A percentile compares a stretch with the other conserved stretches of the same genome.
These are phyloP conservation scores for Orientallactaga sibirica DNA, from an alignment of 2,797 vertebrate genomes.

Conservation along the genomic window DNA sequence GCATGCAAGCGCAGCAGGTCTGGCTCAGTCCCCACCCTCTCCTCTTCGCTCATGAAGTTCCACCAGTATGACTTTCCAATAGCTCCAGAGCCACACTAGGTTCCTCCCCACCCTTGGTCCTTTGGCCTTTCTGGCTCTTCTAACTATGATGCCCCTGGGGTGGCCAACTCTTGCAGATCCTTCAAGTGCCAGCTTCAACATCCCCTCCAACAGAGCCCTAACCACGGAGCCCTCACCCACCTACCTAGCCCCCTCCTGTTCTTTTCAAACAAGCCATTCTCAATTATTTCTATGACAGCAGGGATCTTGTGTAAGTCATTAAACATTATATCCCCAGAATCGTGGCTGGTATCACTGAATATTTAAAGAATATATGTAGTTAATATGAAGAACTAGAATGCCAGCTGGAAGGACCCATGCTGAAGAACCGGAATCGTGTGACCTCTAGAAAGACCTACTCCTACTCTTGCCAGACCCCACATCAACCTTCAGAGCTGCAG, in stretches of 20 bases:
- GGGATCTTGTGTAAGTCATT: conserved; percentile 1
- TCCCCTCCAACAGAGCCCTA: neutral
- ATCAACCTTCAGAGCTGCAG: neutral
- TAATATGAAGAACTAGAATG: conserved; percentile 26
- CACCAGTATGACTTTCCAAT: neutral
- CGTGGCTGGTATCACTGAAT: neutral
- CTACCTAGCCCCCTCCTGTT: neutral
- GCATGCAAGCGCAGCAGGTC: neutral
- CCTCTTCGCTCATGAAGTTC: conserved; percentile 3
- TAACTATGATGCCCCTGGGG: neutral
- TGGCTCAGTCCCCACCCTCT: neutral
- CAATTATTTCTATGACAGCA: conserved; percentile 34
- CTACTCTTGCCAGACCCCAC: no score
- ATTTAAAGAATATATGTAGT: neutral
- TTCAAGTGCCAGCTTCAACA: neutral
- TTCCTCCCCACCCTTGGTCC: neutral
- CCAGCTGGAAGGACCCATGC: neutral
- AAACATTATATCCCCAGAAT: neutral
- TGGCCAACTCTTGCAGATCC: neutral
- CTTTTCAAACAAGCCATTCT: neutral
- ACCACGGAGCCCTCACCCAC: neutral
- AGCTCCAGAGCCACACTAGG: neutral
- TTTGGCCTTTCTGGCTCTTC: neutral
- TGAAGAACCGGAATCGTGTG: neutral
- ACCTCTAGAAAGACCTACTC: neutral